Conservation (phyloP, 2,888 invertebrate genomes). For the Mesochorus sp. region DNA sequence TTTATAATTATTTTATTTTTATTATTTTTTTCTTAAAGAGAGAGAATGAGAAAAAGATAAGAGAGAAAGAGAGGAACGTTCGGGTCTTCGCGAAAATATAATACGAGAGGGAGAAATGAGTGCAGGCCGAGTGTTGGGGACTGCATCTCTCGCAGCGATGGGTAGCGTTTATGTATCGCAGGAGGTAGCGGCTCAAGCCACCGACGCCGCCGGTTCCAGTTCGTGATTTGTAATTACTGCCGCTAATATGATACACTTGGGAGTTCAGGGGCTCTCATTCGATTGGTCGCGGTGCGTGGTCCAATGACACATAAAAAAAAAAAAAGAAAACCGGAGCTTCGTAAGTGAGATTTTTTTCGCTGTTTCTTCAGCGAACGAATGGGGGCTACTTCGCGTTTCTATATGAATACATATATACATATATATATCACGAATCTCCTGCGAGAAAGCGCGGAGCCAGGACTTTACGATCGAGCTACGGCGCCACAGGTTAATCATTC, state of each 20-base stretch:
- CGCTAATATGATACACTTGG: conserved; percentile 71
- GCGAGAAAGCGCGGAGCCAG: conserved; percentile 22
- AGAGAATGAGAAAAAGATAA: background rate
- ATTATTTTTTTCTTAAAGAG: too few relatives aligned
- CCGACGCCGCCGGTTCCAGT: conserved; percentile 61
- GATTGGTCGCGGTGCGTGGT: conserved; percentile 33
- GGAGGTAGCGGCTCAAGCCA: too few relatives aligned
- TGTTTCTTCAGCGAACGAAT: conserved; percentile 31
- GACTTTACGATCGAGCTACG: conserved; percentile 74
- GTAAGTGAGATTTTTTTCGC: conserved; percentile 52
- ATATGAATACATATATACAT: too few relatives aligned
- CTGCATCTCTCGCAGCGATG: conserved; percentile 8
- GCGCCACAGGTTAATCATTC: conserved; percentile 77
- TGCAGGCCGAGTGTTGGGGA: too few relatives aligned
- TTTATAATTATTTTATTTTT: too few relatives aligned
- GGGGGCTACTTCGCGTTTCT: conserved; percentile 41
- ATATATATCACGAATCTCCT: conserved; percentile 58
- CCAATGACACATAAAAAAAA: too few relatives aligned
- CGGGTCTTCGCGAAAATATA: too few relatives aligned
- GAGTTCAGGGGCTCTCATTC: conserved; percentile 66
- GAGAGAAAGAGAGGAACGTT: background rate
- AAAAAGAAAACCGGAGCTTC: conserved; percentile 35
- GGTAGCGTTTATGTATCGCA: too few relatives aligned
- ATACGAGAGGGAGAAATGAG: too few relatives aligned
- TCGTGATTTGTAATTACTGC: conserved; percentile 75